These are phyloP conservation scores for Catocala fraxini DNA, from an alignment of 2,888 invertebrate genomes.

Conservation along the genomic window DNA sequence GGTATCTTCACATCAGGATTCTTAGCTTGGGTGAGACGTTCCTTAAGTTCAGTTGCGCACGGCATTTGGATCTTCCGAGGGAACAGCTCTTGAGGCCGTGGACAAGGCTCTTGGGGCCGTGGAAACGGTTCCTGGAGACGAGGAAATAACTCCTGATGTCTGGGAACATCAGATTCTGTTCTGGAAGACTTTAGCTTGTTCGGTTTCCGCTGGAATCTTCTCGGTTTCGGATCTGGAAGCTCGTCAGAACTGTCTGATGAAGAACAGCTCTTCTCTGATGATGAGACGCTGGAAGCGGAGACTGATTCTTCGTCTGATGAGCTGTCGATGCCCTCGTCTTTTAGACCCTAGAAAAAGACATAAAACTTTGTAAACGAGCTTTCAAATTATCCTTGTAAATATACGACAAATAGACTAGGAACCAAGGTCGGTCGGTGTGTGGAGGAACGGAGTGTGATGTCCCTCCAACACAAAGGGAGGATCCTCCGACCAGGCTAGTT, in stretches of 20 bases:
- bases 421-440: too few relatives aligned
- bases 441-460: too few relatives aligned
- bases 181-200: conserved; percentile 79
- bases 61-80: conserved; percentile 64
- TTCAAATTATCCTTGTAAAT: too few relatives aligned
- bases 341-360: conserved; percentile 73
- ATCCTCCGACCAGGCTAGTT: too few relatives aligned
- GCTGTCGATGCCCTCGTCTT: conserved; percentile 86
- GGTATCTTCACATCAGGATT: conserved; percentile 73
- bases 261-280: conserved; percentile 83
- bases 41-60: conserved; percentile 66
- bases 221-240: conserved; percentile 70
- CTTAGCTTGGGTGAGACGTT: conserved; percentile 70
- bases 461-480: too few relatives aligned
- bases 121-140: conserved; percentile 62
- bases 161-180: conserved; percentile 80
- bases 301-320: conserved; percentile 84
- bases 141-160: conserved; percentile 64
- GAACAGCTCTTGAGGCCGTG: conserved; percentile 60
- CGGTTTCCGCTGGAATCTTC: conserved; percentile 76
- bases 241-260: conserved; percentile 83
- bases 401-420: too few relatives aligned
- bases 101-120: conserved; percentile 34
- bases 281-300: conserved; percentile 78
- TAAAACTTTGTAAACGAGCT: too few relatives aligned